Evolutionary conservation across 1,140 invertebrate species (phyloP).

Genomic region (Lucilia sericata): DNA sequence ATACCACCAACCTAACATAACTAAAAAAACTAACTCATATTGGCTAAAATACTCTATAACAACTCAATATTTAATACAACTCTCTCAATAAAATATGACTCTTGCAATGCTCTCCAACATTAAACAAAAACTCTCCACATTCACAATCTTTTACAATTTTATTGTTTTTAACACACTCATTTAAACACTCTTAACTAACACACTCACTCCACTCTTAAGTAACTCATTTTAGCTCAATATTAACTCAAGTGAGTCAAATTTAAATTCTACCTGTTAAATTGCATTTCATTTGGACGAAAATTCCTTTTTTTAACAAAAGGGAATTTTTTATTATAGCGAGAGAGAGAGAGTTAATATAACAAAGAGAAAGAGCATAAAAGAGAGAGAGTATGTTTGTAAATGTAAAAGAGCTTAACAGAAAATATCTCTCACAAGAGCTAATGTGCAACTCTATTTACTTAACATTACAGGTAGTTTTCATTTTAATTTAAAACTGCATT

Average conservation of each 20-base stretch:
- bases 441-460: not conserved
- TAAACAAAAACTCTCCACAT: not conserved
- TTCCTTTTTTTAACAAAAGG: not conserved
- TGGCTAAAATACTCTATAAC: not conserved
- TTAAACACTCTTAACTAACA: not conserved
- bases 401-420: not conserved
- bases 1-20: too few relatives aligned
- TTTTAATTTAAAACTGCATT: not conserved
- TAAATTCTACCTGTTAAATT: not conserved
- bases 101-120: too few relatives aligned
- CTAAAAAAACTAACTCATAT: too few relatives aligned
- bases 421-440: not conserved
- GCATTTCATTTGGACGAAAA: not conserved
- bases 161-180: not conserved
- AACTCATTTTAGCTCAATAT: slow-evolving; percentile 7
- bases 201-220: not conserved
- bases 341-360: too few relatives aligned
- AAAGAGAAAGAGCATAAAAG: not conserved
- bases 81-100: not conserved
- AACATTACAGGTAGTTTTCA: not conserved
- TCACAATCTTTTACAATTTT: slow-evolving; percentile 31
- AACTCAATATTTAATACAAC: not conserved
- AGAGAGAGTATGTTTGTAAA: not conserved
- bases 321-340: not conserved
- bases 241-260: not conserved